Percentiles rank a stretch among this genome's conserved stretches.
These are phyloP conservation scores for Chloroclystis v-ata DNA, from an alignment of 2,888 invertebrate genomes.

Conservation along the genomic window DNA sequence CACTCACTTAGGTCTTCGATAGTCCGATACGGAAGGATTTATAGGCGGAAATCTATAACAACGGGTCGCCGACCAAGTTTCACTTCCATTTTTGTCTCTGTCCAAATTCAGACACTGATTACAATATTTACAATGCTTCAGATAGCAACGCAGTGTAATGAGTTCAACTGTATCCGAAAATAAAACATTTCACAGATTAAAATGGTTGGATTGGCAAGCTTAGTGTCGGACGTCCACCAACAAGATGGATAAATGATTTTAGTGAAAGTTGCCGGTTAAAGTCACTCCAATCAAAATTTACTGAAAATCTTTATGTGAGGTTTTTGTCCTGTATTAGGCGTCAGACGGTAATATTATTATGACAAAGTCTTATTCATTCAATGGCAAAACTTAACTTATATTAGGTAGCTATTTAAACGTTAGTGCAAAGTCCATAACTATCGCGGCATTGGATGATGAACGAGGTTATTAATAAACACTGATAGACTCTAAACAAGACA, in stretches of 20 bases:
- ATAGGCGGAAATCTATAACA: constrained; percentile 46
- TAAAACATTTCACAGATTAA: too few relatives aligned
- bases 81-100: constrained; percentile 39
- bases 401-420: not conserved
- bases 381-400: too few relatives aligned
- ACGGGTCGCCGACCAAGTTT: constrained; percentile 45
- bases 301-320: too few relatives aligned
- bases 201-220: too few relatives aligned
- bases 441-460: constrained; percentile 1
- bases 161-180: too few relatives aligned
- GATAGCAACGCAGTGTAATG: constrained; percentile 1
- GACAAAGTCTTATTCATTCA: too few relatives aligned
- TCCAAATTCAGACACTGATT: constrained; percentile 32
- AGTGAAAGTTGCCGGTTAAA: too few relatives aligned
- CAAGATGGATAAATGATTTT: too few relatives aligned
- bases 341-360: too few relatives aligned
- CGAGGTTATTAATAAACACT: constrained; percentile 7
- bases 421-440: not conserved
- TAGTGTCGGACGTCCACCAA: too few relatives aligned
- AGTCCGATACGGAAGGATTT: not conserved
- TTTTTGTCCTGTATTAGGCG: too few relatives aligned
- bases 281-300: too few relatives aligned
- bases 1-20: not conserved
- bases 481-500: constrained; percentile 12
- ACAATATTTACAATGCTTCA: constrained; percentile 23